Conservation (phyloP, 2,888 invertebrate genomes). For the Eupithecia insigniata region DNA sequence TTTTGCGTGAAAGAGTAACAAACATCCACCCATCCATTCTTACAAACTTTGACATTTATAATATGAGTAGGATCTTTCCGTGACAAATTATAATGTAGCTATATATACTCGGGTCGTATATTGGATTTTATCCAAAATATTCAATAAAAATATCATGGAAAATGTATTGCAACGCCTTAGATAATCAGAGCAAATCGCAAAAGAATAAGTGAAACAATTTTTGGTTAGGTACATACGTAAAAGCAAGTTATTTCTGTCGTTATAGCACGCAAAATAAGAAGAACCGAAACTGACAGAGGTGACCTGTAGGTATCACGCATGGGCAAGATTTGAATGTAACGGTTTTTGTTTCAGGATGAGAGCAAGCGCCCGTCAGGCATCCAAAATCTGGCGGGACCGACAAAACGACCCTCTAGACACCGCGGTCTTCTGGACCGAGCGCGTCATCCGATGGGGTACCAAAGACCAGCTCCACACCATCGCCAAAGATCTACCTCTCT, state of each 20-base stretch:
- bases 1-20: no score
- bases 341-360: conserved; percentile 65
- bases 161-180: not conserved
- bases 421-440: conserved; percentile 85
- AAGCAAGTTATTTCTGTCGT: not conserved
- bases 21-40: no score
- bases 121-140: no score
- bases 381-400: conserved; percentile 81
- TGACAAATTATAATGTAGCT: not conserved
- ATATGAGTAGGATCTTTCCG: no score
- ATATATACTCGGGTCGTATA: no score
- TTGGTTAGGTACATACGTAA: not conserved
- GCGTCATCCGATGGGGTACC: conserved; percentile 78
- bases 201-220: not conserved
- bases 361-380: conserved; percentile 70
- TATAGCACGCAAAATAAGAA: not conserved
- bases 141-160: not conserved
- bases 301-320: not conserved
- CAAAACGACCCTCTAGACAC: conserved; percentile 80
- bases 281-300: not conserved
- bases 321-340: not conserved
- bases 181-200: not conserved
- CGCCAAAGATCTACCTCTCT: conserved; percentile 64
- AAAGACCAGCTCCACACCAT: conserved; percentile 62
- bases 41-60: no score